Percentiles rank a stretch among this genome's conserved stretches.
Evolutionary conservation across 1,140 invertebrate species (phyloP).

Genomic region (Brachionus asplanchnoidis): DNA sequence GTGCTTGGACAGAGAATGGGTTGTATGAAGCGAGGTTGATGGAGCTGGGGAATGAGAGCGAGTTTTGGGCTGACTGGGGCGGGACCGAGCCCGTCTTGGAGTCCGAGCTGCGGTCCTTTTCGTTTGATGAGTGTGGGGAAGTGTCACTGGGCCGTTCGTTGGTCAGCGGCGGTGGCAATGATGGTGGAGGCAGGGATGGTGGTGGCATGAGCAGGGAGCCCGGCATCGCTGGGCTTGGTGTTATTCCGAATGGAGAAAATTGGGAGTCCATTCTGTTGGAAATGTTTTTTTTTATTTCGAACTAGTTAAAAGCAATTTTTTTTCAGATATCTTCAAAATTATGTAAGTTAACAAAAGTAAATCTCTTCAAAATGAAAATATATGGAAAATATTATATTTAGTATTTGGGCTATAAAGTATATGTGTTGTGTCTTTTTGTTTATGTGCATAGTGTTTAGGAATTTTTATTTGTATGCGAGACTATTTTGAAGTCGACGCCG

Average conservation of each 20-base stretch:
- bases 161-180: conserved; percentile 26
- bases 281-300: neutral
- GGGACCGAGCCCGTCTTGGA: neutral
- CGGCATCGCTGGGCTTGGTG: conserved; percentile 8
- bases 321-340: neutral
- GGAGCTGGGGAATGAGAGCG: neutral
- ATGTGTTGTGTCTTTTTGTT: neutral
- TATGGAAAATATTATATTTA: neutral
- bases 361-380: conserved; percentile 3
- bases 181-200: conserved; percentile 14
- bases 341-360: neutral
- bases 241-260: conserved; percentile 29
- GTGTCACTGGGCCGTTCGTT: conserved; percentile 21
- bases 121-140: neutral
- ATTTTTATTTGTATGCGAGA: neutral
- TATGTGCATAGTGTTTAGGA: neutral
- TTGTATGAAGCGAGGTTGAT: conserved; percentile 4
- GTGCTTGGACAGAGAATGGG: conserved; percentile 12
- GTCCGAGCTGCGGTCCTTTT: neutral
- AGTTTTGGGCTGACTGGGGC: neutral
- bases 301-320: neutral
- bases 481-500: neutral
- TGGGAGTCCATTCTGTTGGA: conserved; percentile 32
- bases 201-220: conserved; percentile 18
- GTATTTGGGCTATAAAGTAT: neutral